Base-by-base conservation (phyloP, 2,888 invertebrate species). In the Unio pictorum region DNA sequence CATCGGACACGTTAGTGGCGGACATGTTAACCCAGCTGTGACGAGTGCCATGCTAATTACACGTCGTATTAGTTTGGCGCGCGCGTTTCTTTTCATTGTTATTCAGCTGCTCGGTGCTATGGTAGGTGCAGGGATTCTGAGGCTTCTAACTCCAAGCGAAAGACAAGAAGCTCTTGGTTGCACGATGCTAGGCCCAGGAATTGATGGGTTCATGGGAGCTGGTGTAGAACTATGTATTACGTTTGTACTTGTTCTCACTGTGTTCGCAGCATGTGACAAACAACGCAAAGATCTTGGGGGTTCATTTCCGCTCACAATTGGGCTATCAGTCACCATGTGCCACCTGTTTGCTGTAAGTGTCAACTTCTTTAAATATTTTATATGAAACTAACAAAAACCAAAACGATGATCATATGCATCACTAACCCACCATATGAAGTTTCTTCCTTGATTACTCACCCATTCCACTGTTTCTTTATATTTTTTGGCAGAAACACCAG, bases 81-180 rank as follows among this genome's bases (percentile, higher is more conserved):
- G 95, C 77, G 95, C 94, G 0, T 66, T 95, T 2, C 91, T 96
- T 55, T 97, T 97, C 91, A 92, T 97, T 73, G 94, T 95, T 4
- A 96, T 97, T 67, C 97, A 98, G 91, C 95, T 96, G 89, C 95
- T 97, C 61, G 97, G 97, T 34, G 96, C 94, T 28, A 96, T 97
- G 81, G 96, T 96, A 0, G 97, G 96, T 59, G 96, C 97, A 5
- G 96, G 96, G 1, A 93, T 97, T 75, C 93, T 97, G 96, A 79
- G 78, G 64, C 80, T 79, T 2, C 70, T 84, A 20, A 80, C 79
- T 8, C 81, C 82, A 0, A 59, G 26, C 4, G 54, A 23, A 8
- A 94, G 94, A 7, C 96, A 96, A 67, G 97, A 97, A 90, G 95
- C 95, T 88, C 96, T 97, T 63, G 97, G 97, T 28, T 96, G 94